Conservation (phyloP, 2,888 invertebrate genomes). For the Pristionchus mayeri region DNA sequence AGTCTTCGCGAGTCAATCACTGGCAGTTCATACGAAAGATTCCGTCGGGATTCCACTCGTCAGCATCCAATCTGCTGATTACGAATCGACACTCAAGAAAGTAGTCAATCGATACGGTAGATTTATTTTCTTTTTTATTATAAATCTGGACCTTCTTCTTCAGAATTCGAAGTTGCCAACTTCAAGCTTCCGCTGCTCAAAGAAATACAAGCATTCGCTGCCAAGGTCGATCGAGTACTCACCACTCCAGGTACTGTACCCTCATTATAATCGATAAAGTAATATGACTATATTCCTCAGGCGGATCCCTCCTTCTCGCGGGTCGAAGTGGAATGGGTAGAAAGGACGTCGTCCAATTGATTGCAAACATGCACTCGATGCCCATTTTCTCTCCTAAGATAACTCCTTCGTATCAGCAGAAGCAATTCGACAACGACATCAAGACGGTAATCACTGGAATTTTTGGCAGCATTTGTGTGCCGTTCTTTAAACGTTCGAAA, state of each 20-base stretch:
- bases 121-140: not conserved
- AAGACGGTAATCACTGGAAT: slow-evolving; percentile 84
- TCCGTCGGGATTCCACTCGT: slow-evolving; percentile 65
- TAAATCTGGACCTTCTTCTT: slow-evolving; percentile 49
- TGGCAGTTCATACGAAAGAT: slow-evolving; percentile 54
- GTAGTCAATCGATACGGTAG: slow-evolving; percentile 76
- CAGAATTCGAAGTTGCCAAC: slow-evolving; percentile 83
- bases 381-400: slow-evolving; percentile 81
- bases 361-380: slow-evolving; percentile 85
- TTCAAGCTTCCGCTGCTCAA: slow-evolving; percentile 82
- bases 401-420: slow-evolving; percentile 80
- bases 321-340: slow-evolving; percentile 88
- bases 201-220: slow-evolving; percentile 83
- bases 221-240: slow-evolving; percentile 82
- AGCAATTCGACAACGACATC: slow-evolving; percentile 86
- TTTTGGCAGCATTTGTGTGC: too few relatives aligned
- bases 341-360: slow-evolving; percentile 85
- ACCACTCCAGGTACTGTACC: slow-evolving; percentile 78
- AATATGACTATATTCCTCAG: slow-evolving; percentile 49
- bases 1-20: slow-evolving; percentile 54
- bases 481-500: not conserved
- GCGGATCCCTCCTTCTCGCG: slow-evolving; percentile 83
- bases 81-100: slow-evolving; percentile 77
- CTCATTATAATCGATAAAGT: not conserved
- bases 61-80: slow-evolving; percentile 61